Conservation (phyloP, 2,797 vertebrate species). For the Fundulus diaphanus region DNA sequence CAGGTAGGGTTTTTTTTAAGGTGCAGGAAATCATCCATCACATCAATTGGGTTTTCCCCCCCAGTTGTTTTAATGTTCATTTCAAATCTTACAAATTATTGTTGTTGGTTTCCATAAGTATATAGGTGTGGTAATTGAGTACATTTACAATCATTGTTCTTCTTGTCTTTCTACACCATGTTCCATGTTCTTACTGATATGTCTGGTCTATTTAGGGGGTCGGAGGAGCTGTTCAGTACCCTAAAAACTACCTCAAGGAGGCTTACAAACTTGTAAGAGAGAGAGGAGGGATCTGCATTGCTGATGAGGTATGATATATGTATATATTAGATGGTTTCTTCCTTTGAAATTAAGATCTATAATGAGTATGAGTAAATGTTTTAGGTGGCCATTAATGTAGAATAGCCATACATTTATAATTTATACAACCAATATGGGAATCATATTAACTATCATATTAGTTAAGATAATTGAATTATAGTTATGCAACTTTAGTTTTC, state of each 20-base stretch:
- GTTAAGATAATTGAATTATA: too few species aligned
- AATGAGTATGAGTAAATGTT: not conserved
- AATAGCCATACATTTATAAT: not conserved
- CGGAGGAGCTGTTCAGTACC: constrained; percentile 92
- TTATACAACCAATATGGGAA: not conserved
- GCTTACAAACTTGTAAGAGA: constrained; percentile 86
- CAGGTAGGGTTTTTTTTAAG: constrained; percentile 78
- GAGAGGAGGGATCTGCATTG: constrained; percentile 89
- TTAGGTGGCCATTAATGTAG: not conserved
- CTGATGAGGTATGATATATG: constrained; percentile 89
- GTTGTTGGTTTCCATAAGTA: not conserved
- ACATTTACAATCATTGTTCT: not conserved
- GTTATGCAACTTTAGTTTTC: too few species aligned
- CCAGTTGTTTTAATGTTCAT: not conserved
- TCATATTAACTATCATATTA: too few species aligned
- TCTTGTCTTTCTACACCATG: too few species aligned
- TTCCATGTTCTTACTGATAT: not conserved
- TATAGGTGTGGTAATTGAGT: not conserved
- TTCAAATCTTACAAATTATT: not conserved
- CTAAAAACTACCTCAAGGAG: constrained; percentile 89
- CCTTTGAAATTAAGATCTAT: not conserved
- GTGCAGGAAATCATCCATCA: not conserved
- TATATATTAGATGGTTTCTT: not conserved
- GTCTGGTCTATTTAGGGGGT: constrained; percentile 77
- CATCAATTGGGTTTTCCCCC: too few species aligned